These are phyloP conservation scores for Xiphorhynchus elegans DNA, from an alignment of 2,113 vertebrate genomes.

Conservation along the genomic window DNA sequence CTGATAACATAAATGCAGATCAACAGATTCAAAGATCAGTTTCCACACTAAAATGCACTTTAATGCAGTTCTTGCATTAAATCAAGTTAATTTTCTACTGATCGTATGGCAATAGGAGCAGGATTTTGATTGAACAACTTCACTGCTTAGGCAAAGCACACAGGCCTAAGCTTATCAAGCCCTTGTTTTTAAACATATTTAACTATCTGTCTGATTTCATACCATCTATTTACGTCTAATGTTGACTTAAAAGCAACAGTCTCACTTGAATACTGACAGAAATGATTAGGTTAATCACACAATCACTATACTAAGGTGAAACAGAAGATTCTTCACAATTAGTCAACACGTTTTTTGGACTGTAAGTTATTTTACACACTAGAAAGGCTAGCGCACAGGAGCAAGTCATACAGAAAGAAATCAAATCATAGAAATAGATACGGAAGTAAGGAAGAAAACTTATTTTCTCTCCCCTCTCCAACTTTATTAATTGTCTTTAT, in stretches of 20 bases:
- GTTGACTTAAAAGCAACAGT: not conserved
- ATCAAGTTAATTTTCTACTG: not conserved
- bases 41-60: not conserved
- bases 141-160: not conserved
- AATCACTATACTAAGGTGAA: not conserved
- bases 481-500: rapidly evolving
- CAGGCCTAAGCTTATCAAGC: not conserved
- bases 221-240: not conserved
- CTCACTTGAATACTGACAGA: not conserved
- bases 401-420: not conserved
- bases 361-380: not conserved
- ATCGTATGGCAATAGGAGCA: not conserved
- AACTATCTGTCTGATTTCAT: not conserved
- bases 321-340: not conserved
- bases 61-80: not conserved
- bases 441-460: not conserved
- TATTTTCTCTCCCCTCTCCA: not conserved
- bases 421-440: not conserved
- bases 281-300: not conserved
- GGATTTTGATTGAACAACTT: not conserved
- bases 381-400: not conserved
- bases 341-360: not conserved
- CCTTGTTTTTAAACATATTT: not conserved
- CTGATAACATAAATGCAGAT: not conserved
- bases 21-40: not conserved